Evolutionary conservation across 2,797 vertebrate genomes (phyloP), one percentile per base, ranked within the genome.

Genomic region (Odontamblyopus rebecca): DNA sequence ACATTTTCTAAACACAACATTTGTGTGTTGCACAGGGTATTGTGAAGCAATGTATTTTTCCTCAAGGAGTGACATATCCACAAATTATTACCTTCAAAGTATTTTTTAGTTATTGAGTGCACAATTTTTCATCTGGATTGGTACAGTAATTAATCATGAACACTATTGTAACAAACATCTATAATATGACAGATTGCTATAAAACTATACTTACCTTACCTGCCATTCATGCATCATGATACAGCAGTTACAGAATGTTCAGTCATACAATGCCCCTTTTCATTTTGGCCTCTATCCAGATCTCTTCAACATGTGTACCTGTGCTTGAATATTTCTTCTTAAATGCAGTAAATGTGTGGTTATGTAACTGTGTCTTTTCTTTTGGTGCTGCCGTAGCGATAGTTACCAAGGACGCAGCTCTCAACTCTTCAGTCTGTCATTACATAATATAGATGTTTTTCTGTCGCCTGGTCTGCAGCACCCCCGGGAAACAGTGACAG

Each of bases 401-500:
- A 75, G 81, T 89, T 86, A 87, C 87, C 85, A 86, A 88, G 89
- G 85, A 86, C 65, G 27, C 44, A 13, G 76, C 69, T 79, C 54
- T 74, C 69, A 67, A 65, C 72, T 84, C 15, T 41, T 48, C 2
- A 74, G 72, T 59, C 69, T 71, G 72, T 70, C 78, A 70, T 89
- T 88, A 75, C 69, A 71, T 86, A 90, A 88, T 27, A 19, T 51
- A 70, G 19, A n/a, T 66, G 29, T 76, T 66, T 80, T 30, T 83
- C 64, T 66, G 68, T 76, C 38, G 16, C 62, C 62, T 61, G 78
- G 61, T 65, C 56, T 69, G 62, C 70, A 62, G 72, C 35, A 69
- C 13, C 71, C 68, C 29, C n/a, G 63, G 44, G 41, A 62, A 48
- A 77, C 57, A 51, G 56, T 71, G 72, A 71, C 2, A 3, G 72